Conservation (phyloP, 1,140 invertebrate species). For the Octopus sinensis region DNA sequence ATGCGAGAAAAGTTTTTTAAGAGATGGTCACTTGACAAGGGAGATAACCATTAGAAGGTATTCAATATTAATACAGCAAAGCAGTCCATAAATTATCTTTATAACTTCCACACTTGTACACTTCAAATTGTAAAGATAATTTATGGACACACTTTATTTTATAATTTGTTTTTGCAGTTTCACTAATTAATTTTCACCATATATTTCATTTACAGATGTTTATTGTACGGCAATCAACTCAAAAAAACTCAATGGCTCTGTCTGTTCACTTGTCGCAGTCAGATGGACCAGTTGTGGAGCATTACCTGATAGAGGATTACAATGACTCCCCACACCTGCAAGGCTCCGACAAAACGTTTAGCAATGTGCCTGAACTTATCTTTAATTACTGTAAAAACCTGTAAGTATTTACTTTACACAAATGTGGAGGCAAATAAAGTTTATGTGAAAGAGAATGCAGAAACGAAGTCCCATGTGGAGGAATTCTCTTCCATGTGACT, state of each 20-base stretch:
- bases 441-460: no score
- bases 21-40: background rate
- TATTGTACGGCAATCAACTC: slow-evolving; percentile 89
- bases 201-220: slow-evolving; percentile 71
- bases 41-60: slow-evolving; percentile 1
- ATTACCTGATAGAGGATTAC: slow-evolving; percentile 90
- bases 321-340: slow-evolving; percentile 80
- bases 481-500: no score
- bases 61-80: background rate
- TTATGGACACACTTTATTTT: no score
- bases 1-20: no score
- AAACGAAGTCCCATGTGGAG: no score
- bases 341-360: slow-evolving; percentile 88
- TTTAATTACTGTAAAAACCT: slow-evolving; percentile 90
- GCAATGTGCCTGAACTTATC: slow-evolving; percentile 84
- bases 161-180: no score
- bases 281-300: slow-evolving; percentile 85
- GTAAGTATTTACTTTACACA: slow-evolving; percentile 61
- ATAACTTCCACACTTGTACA: no score
- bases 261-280: slow-evolving; percentile 82
- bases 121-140: no score
- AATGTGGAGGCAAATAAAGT: background rate
- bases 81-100: no score
- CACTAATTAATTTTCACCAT: no score
- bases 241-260: slow-evolving; percentile 87